Percentiles rank a stretch among this genome's conserved stretches.
These are phyloP conservation scores for Eurystomus gularis DNA, from an alignment of 2,113 vertebrate species.

Conservation along the genomic window DNA sequence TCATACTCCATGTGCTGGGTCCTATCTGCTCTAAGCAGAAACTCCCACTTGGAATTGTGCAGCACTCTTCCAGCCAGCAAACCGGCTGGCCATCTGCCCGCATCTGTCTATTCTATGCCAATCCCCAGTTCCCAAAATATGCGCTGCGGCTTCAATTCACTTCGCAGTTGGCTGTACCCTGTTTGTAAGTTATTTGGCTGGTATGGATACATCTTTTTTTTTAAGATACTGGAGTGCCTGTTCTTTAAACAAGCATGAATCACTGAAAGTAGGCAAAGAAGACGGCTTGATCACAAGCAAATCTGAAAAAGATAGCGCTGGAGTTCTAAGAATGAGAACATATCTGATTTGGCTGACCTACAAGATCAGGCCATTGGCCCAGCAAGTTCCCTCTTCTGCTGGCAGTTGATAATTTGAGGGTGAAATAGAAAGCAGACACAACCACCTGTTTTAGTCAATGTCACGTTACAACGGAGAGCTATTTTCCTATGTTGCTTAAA, in stretches of 20 bases:
- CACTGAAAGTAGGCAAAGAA: not conserved
- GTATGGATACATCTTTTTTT: not conserved
- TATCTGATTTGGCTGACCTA: not conserved
- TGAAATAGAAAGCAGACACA: not conserved
- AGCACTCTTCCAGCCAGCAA: slow-evolving; percentile 24
- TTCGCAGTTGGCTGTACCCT: not conserved
- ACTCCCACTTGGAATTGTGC: slow-evolving; percentile 7
- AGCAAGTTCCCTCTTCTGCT: not conserved
- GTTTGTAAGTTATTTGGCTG: not conserved
- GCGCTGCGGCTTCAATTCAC: not conserved
- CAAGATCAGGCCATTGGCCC: not conserved
- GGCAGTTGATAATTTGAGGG: not conserved
- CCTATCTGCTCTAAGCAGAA: slow-evolving; percentile 52
- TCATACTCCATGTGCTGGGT: not conserved
- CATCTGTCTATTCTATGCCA: slow-evolving; percentile 33
- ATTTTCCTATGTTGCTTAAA: not conserved
- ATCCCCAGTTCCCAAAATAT: slow-evolving; percentile 24
- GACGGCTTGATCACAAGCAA: not conserved
- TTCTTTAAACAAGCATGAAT: not conserved
- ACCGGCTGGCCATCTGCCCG: slow-evolving; percentile 38
- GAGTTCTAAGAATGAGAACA: not conserved
- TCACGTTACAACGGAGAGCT: not conserved
- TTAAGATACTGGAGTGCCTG: not conserved
- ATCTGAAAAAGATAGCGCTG: not conserved
- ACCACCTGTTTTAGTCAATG: not conserved